Evolutionary conservation across 2,888 invertebrate genomes (phyloP), one percentile per base, ranked within the genome.

Genomic region (Caenorhabditis imperialis): DNA sequence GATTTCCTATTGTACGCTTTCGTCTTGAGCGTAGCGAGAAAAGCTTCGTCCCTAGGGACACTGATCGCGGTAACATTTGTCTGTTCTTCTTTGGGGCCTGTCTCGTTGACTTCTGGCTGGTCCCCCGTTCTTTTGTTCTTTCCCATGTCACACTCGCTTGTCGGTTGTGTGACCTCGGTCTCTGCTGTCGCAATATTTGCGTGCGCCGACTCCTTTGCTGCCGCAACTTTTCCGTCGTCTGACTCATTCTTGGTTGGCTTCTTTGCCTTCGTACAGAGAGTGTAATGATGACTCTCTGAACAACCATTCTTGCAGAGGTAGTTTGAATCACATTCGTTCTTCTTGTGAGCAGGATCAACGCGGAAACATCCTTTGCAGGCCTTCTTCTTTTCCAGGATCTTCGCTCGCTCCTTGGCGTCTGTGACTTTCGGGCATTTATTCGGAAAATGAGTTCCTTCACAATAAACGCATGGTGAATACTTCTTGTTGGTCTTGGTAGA

Each of bases 311-410:
- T 47, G 16, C 47, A 47, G 27, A 23, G 27, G 18, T 14, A 47
- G 3, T 8, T 3, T 3, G n/a, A 14, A 1, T 25, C 10, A 16
- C 47, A 47, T 10, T 47, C 27, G 27, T 23, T 27, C 27, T 27
- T 47, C 25, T 2, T 5, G 16, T 47, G 47, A 4, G 3, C 5
- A n/a, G 47, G 47, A 2, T 47, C 23, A 16, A 4, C 27, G 8
- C 47, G n/a, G 47, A n/a, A 47, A 12, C 47, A 47, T 7, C 47
- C 47, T 47, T 47, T 47, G 14, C 47, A 47, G 27, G 47, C 47
- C 16, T 47, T 27, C 27, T 47, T 47, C 47, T 47, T n/a, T 1
- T 27, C n/a, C 12, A 47, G 3, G 14, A 47, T n/a, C 16, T 47
- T 47, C 25, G 16, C 2, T 27, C 47, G 14, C 1, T 47, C 47